Conservation (phyloP, 2,113 vertebrate species). For the Cyprinodon tularosa region DNA sequence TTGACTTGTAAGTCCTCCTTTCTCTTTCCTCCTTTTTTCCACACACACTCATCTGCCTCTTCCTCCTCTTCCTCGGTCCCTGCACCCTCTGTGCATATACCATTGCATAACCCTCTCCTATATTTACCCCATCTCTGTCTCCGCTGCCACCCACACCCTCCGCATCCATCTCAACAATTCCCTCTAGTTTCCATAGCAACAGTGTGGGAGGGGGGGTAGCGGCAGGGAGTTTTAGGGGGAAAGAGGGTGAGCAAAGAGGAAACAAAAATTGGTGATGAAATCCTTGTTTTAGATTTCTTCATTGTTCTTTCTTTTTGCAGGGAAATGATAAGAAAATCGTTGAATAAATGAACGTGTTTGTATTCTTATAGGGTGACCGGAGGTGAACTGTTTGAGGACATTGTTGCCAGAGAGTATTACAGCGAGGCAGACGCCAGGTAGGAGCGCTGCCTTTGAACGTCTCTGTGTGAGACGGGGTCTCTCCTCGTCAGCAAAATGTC, state of each 20-base stretch:
- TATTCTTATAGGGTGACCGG: slow-evolving; percentile 77
- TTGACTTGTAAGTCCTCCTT: slow-evolving; percentile 68
- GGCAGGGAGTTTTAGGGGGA: slow-evolving; percentile 1
- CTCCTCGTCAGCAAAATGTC: slow-evolving; percentile 23
- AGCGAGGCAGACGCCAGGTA: slow-evolving; percentile 84
- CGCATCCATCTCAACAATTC: slow-evolving; percentile 53
- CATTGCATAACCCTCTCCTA: slow-evolving; percentile 59
- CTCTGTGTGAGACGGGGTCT: slow-evolving; percentile 8
- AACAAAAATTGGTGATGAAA: slow-evolving; percentile 13
- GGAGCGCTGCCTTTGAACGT: slow-evolving; percentile 3
- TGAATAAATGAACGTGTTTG: slow-evolving; percentile 22
- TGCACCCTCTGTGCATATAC: slow-evolving; percentile 19
- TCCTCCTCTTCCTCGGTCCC: slow-evolving; percentile 4
- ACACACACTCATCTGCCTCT: neutral
- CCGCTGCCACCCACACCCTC: slow-evolving; percentile 54
- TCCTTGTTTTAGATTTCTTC: slow-evolving; percentile 11
- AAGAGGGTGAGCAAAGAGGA: slow-evolving; percentile 8
- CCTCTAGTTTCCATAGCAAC: slow-evolving; percentile 74
- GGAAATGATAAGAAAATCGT: neutral
- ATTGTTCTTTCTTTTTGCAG: neutral
- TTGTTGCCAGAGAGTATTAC: slow-evolving; percentile 83
- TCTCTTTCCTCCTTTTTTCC: neutral
- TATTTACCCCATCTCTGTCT: slow-evolving; percentile 41
- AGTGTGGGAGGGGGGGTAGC: slow-evolving; percentile 19
- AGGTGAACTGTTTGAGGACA: slow-evolving; percentile 83